Evolutionary conservation across 2,113 vertebrate species (phyloP), one percentile per base, ranked within the genome.

Genomic region (Corydoras maculifer): DNA sequence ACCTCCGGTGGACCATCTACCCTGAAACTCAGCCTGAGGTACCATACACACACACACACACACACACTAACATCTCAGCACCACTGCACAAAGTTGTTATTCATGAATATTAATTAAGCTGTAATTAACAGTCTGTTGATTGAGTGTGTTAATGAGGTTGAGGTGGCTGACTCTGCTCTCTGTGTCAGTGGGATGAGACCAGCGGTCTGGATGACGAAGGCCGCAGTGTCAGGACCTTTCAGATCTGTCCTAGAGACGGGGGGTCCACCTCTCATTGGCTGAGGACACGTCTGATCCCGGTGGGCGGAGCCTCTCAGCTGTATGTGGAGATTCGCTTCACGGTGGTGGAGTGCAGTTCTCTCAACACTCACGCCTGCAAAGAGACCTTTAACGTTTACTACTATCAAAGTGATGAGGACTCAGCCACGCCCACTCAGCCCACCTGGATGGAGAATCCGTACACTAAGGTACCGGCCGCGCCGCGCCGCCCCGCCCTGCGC

Each of bases 361-460:
- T 92, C 65, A 77, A 84, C 0, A 5, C 72, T 0, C 87, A 88
- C 1, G 81, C 87, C 65, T 94, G 91, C 75, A 93, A 91, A 70
- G 92, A 94, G 76, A 92, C 92, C 8, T 94, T 94, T 75, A 91
- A 90, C n/a, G 83, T 93, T 0, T 91, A 87, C 70, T 81, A 86
- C 75, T 92, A 88, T 1, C 86, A 89, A 74, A 82, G 83, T 0
- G 86, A 91, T 4, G 62, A 74, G 0, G 90, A 91, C 73, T 79
- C 86, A 0, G 92, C 90, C 79, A 89, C 87, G 0, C 82, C 81
- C 77, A 84, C 83, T 0, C 83, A 83, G 3, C 91, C 90, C 0
- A 70, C 90, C 11, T 93, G 91, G 91, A 91, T 92, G 91, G 93
- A 94, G 86, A 92, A 91, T 77, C 90, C 91, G 0, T 93, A 91